Conservation (phyloP, 2,797 vertebrate genomes). For the Thamnophis elegans region DNA sequence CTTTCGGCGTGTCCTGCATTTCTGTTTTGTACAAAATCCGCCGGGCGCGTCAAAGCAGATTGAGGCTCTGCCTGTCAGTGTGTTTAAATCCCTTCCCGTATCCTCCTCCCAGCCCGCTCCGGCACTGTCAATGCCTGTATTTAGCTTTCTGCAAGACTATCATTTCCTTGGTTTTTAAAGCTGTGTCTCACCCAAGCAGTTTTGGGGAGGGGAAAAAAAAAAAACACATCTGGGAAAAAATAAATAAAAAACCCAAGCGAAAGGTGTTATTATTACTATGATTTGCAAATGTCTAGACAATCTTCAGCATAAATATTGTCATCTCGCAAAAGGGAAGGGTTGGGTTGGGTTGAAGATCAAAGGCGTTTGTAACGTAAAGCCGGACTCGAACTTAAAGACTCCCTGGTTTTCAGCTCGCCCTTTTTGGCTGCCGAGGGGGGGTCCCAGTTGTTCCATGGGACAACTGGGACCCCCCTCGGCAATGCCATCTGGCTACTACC, state of each 20-base stretch:
- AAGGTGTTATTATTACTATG: background rate
- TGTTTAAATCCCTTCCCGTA: background rate
- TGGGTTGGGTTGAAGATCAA: background rate
- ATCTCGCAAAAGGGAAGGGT: background rate
- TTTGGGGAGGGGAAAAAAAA: background rate
- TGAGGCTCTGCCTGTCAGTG: no score
- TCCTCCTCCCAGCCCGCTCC: no score
- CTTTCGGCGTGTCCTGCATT: rapidly evolving
- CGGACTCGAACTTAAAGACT: background rate
- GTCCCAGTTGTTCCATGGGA: no score
- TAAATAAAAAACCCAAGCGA: background rate
- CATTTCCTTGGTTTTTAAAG: background rate
- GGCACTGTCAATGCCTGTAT: background rate
- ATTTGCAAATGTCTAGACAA: background rate
- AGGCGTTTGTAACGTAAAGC: background rate
- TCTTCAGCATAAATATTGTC: background rate
- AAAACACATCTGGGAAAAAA: background rate
- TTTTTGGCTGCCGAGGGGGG: background rate
- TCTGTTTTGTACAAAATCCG: background rate
- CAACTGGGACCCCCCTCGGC: no score
- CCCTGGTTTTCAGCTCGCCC: background rate
- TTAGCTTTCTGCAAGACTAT: background rate
- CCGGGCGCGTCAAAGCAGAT: background rate
- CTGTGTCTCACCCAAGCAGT: background rate
- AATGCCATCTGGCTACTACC: no score